phyloP scores from a whole-genome alignment of 2,888 invertebrate genomes.

The Pachliopta kotzebuea region DNA sequence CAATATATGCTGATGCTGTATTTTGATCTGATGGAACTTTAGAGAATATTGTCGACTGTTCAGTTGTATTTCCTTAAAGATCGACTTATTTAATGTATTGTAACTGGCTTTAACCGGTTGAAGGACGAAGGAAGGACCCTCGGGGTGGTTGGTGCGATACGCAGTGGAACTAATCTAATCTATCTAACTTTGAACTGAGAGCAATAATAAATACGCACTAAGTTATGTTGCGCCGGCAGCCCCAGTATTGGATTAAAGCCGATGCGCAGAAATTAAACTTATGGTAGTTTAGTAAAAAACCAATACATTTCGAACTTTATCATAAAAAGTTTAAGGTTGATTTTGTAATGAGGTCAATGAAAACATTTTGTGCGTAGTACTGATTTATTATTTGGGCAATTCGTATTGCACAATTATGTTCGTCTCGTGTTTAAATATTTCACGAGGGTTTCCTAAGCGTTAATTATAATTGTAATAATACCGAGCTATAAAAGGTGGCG shows the following conservation, averaged over 20 bases:
- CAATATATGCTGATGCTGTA: too few species aligned
- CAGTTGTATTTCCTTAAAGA: background rate
- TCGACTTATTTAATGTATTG: background rate
- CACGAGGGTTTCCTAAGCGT: conserved; percentile 13
- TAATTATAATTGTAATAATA: conserved; percentile 17
- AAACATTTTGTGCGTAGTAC: conserved; percentile 7
- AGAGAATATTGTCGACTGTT: background rate
- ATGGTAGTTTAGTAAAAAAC: background rate
- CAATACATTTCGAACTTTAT: conserved; percentile 13
- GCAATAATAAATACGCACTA: conserved; percentile 56
- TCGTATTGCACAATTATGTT: conserved; percentile 23
- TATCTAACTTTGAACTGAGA: conserved; percentile 45
- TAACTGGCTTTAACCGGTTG: conserved; percentile 11
- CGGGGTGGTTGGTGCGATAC: conserved; percentile 53
- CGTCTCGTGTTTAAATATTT: conserved; percentile 22
- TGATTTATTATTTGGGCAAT: conserved; percentile 30
- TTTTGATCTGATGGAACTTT: too few species aligned
- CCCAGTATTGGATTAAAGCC: conserved; percentile 39
- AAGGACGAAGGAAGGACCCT: conserved; percentile 9
- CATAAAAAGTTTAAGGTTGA: conserved; percentile 10
- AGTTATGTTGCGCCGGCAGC: conserved; percentile 53
- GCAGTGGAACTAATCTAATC: conserved; percentile 59
- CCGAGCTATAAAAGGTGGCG: background rate
- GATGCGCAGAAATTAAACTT: conserved; percentile 31
- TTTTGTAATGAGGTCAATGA: background rate